Evolutionary conservation across 1,140 invertebrate genomes (phyloP).

Genomic region (Pseudomyrmex sp.): DNA sequence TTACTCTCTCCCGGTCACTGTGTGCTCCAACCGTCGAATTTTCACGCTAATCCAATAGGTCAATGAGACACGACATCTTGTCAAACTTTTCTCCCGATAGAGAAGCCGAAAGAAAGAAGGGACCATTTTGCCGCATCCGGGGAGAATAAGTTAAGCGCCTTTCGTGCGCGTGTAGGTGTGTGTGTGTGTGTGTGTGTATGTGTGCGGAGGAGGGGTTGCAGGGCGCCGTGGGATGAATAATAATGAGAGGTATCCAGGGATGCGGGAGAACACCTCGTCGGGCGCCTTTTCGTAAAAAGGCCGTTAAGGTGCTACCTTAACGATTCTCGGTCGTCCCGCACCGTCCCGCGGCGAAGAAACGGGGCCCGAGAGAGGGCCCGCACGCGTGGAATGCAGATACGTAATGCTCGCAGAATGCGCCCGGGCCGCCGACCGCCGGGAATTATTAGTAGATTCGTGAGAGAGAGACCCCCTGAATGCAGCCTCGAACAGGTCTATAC

Average conservation of each 20-base stretch:
- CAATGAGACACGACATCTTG: slow-evolving; percentile 35
- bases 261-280: slow-evolving; percentile 67
- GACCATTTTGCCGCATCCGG: slow-evolving; percentile 1
- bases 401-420: slow-evolving; percentile 82
- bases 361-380: slow-evolving; percentile 71
- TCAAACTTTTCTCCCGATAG: slow-evolving; percentile 28
- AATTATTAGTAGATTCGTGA: slow-evolving; percentile 80
- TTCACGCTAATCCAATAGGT: not conserved
- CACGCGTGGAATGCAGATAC: slow-evolving; percentile 82
- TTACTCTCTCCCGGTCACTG: not conserved
- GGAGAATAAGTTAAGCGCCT: slow-evolving; percentile 55
- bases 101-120: not conserved
- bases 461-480: slow-evolving; percentile 78
- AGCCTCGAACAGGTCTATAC: slow-evolving; percentile 64
- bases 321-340: slow-evolving; percentile 69
- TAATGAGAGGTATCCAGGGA: slow-evolving; percentile 74
- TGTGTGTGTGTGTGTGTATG: too few relatives aligned
- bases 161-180: slow-evolving; percentile 28
- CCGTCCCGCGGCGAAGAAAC: slow-evolving; percentile 39
- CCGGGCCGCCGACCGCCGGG: slow-evolving; percentile 68
- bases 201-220: not conserved
- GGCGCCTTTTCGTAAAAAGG: slow-evolving; percentile 75
- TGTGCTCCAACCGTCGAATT: not conserved
- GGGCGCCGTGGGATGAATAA: slow-evolving; percentile 79
- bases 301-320: slow-evolving; percentile 76